Evolutionary conservation across 2,888 invertebrate species (phyloP).

Genomic region (Nomada lathburiana): DNA sequence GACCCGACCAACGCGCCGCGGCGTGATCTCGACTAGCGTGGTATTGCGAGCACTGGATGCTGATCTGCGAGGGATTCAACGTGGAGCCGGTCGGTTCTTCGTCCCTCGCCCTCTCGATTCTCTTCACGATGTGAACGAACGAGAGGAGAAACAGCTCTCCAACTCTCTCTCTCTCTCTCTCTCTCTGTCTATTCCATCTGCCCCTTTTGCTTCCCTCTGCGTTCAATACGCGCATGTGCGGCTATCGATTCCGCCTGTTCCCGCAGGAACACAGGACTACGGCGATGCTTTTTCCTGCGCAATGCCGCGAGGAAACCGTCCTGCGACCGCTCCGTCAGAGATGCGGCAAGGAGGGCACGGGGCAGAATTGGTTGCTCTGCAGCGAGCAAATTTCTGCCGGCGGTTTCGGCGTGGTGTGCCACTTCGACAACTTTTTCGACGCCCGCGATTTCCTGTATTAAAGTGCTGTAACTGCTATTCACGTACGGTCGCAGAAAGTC

Average conservation of each 20-base stretch:
- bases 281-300: constrained; percentile 64
- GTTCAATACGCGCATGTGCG: constrained; percentile 79
- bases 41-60: constrained; percentile 81
- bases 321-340: constrained; percentile 49
- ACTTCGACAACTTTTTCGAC: neutral
- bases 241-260: constrained; percentile 81
- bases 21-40: constrained; percentile 73
- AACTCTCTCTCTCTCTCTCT: constrained; percentile 21
- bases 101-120: constrained; percentile 69
- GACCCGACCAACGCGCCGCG: constrained; percentile 44
- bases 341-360: constrained; percentile 17
- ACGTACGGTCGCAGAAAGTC: no score
- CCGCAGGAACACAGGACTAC: constrained; percentile 71
- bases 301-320: constrained; percentile 58
- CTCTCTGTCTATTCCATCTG: constrained; percentile 48
- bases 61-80: constrained; percentile 82
- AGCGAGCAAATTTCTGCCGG: neutral
- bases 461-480: no score
- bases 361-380: neutral
- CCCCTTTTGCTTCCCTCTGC: constrained; percentile 47
- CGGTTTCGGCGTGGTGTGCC: neutral
- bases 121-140: constrained; percentile 53
- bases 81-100: constrained; percentile 76
- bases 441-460: no score
- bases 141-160: constrained; percentile 46